Conservation (phyloP, 2,888 invertebrate species). For the Choristoneura rosaceana region DNA sequence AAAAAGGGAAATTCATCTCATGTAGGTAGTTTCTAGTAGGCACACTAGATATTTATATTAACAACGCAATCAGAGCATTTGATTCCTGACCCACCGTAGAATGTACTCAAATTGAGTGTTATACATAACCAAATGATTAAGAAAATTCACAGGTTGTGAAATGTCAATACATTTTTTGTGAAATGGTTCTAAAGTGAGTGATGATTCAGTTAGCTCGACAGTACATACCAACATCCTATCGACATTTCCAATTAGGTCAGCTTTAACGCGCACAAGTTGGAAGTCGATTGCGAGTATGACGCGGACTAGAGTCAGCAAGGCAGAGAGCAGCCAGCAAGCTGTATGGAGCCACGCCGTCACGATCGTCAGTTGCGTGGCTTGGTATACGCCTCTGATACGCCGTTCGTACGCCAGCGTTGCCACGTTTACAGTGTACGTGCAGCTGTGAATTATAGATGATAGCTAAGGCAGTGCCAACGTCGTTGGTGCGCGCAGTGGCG, state of each 20-base stretch:
- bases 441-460: constrained; percentile 50
- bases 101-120: too few species aligned
- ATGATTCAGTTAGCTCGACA: too few species aligned
- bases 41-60: too few species aligned
- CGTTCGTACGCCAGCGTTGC: constrained; percentile 74
- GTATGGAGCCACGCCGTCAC: constrained; percentile 78
- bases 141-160: too few species aligned
- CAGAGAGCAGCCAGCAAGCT: constrained; percentile 72
- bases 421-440: constrained; percentile 75
- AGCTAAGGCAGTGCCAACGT: neutral
- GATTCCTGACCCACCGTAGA: too few species aligned
- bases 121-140: too few species aligned
- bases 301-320: constrained; percentile 61
- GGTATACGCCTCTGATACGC: constrained; percentile 77
- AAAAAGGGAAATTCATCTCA: too few species aligned
- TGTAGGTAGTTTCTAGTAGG: too few species aligned
- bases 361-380: constrained; percentile 72
- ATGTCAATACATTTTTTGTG: too few species aligned
- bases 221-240: constrained; percentile 69
- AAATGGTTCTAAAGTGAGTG: too few species aligned
- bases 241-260: constrained; percentile 64
- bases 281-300: constrained; percentile 74
- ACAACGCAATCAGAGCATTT: too few species aligned
- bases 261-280: constrained; percentile 68
- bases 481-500: too few species aligned